Base-by-base conservation (phyloP, 1,140 invertebrate species). In the Arion vulgaris region DNA sequence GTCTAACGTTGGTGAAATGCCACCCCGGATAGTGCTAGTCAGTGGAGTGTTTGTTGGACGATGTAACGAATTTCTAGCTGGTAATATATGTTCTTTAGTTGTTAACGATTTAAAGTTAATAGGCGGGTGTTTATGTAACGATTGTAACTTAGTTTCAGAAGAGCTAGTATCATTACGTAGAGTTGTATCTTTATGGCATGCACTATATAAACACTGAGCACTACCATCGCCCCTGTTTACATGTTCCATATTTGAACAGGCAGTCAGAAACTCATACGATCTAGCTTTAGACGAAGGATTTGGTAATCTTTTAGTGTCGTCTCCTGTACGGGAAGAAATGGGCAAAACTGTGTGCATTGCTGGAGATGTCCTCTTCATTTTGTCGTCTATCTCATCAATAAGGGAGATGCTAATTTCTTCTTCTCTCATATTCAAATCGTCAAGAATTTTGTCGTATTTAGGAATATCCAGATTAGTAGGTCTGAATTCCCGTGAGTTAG, bases 401-500 rank as follows among this genome's bases (percentile, higher is more conserved):
- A 57, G 53, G 4, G 53, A 23, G 23, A 57, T 57, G 23, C 26
- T 19, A 11, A 57, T 2, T 57, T 57, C 4, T 23, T 57, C 53
- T 23, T 9, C 23, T n/a, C n/a, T n/a, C 53, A 57, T 57, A 23
- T 23, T 19, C 19, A n/a, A 15, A 23, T 57, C 53, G 4, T 19
- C 53, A 57, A 57, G 15, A 2, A 74, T 5, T 13, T 32, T 51
- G n/a, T 39, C 32, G 34, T 38, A 32, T 66, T 45, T 78, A 1
- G 51, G 17, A 7, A 78, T 36, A 34, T 78, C 76, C 1, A 78
- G 36, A 5, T 66, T 78, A 66, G 28, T 34, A 23, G 76, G 76
- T 34, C 62, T n/a, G 32, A 66, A 28, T 5, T 66, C 62, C 7
- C 17, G 28, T 32, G 62, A 66, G 2, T 36, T 17, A 32, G 78